A percentile compares a stretch with the other conserved stretches of the same genome.
Conservation (phyloP, 1,140 invertebrate genomes). For the Calephelis nemesis region DNA sequence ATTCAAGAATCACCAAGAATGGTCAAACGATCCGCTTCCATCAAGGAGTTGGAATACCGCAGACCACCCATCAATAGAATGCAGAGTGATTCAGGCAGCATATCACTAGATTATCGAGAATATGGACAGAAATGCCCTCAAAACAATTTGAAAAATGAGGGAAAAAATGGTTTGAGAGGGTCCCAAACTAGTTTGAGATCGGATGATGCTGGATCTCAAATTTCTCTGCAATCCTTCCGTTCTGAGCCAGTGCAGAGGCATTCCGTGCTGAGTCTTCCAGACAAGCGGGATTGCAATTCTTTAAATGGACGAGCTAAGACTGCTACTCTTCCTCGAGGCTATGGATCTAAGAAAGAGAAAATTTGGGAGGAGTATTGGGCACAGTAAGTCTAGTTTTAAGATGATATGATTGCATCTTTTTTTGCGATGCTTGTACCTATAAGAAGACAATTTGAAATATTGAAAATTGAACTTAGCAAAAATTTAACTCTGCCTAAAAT, state of each 20-base stretch:
- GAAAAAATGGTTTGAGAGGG: constrained; percentile 41
- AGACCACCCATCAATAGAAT: constrained; percentile 42
- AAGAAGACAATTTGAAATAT: too few relatives aligned
- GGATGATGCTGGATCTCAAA: constrained; percentile 53
- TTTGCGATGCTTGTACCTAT: too few relatives aligned
- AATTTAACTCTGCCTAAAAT: too few relatives aligned
- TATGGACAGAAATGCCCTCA: constrained; percentile 42
- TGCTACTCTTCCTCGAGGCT: constrained; percentile 62
- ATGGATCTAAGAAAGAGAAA: constrained; percentile 62
- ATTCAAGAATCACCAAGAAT: constrained; percentile 65
- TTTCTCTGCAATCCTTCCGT: constrained; percentile 62
- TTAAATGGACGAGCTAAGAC: constrained; percentile 57
- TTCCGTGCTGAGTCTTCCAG: constrained; percentile 56
- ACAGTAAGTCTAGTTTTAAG: constrained; percentile 51
- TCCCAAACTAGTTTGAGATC: constrained; percentile 57
- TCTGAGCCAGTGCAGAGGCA: constrained; percentile 58
- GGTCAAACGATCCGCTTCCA: constrained; percentile 38
- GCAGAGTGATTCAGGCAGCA: constrained; percentile 43
- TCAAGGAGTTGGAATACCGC: constrained; percentile 35
- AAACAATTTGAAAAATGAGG: constrained; percentile 28
- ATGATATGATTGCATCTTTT: too few relatives aligned
- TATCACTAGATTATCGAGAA: constrained; percentile 34
- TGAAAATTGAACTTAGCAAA: too few relatives aligned
- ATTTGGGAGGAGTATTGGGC: constrained; percentile 76
- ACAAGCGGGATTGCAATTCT: constrained; percentile 48